Base-by-base conservation (phyloP, 23 tunicate genomes). In the Phallusia fumigata region DNA sequence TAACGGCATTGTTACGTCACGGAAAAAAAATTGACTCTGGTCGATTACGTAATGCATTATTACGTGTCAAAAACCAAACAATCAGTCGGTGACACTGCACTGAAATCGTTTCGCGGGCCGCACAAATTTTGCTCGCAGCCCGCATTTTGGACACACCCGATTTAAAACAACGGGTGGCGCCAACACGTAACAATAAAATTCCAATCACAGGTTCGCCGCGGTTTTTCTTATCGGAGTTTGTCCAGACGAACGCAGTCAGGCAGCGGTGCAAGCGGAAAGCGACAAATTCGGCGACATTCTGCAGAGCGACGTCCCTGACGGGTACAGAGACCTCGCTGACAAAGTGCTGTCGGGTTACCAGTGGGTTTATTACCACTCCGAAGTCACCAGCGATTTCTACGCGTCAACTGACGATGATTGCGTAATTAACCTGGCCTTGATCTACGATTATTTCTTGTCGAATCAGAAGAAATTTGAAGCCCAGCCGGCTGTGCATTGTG, bases 351-450 rank as follows among this genome's bases (percentile, higher is more conserved):
- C 92, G 26, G 82, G 90, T 18, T 88, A 83, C 73, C 94, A 94
- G 76, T 89, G 82, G 88, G 65, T 89, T 15, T 36, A 47, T 18
- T 85, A 86, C 26, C 33, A 86, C 28, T 31, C 74, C 3, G 83
- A 85, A 32, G 82, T 81, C 45, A 82, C 49, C 76, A 86, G 88
- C 75, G 88, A 82, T 6, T 94, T 69, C 75, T 88, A 52, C 79
- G 84, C 87, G 26, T 80, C 90, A 8, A 89, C 94, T 13, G 98
- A 94, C 83, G 98, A 94, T 65, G 98, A 94, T 53, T 94, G 98
- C 73, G 76, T 86, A 49, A 52, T 89, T 31, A 89, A 89, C 79
- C 31, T 94, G 49, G 85, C 88, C 0, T 31, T 65, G 1, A 65
- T 86, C 2, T 89, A 74, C 75, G 88, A 86, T 52, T 89, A 94